A percentile compares a stretch with the other conserved stretches of the same genome.
Evolutionary conservation across 2,113 vertebrate species (phyloP).

Genomic region (Oostethus manadensis): DNA sequence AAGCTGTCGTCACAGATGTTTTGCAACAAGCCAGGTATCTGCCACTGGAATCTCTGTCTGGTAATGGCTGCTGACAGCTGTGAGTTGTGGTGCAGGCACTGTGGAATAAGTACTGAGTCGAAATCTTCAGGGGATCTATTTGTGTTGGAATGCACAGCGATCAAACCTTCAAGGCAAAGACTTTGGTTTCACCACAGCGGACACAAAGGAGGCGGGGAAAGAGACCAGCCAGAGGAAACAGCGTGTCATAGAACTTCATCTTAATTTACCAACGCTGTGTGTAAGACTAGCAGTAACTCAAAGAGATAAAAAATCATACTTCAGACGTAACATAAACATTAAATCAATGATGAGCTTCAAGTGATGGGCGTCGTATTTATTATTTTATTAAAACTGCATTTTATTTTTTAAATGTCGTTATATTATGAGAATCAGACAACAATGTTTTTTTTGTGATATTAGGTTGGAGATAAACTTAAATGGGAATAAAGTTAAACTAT

Average conservation of each 20-base stretch:
- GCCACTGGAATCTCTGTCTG: conserved; percentile 5
- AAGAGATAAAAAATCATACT: no score
- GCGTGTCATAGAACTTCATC: conserved; percentile 30
- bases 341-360: no score
- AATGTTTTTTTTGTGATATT: no score
- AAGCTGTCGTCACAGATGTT: conserved; percentile 20
- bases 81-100: conserved; percentile 10
- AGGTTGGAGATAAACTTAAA: no score
- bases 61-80: conserved; percentile 31
- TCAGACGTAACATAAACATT: no score
- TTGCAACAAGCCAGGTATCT: conserved; percentile 15
- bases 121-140: conserved; percentile 38
- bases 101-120: conserved; percentile 12
- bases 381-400: no score
- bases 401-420: no score
- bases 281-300: no score
- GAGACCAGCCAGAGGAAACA: conserved; percentile 21
- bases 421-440: no score
- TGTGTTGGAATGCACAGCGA: conserved; percentile 51
- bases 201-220: neutral
- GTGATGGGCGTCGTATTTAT: no score
- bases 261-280: conserved; percentile 28
- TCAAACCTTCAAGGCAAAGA: conserved; percentile 31
- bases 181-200: conserved; percentile 16
- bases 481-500: no score